Evolutionary conservation across 2,888 invertebrate genomes (phyloP).

Genomic region (Folsomia candida): DNA sequence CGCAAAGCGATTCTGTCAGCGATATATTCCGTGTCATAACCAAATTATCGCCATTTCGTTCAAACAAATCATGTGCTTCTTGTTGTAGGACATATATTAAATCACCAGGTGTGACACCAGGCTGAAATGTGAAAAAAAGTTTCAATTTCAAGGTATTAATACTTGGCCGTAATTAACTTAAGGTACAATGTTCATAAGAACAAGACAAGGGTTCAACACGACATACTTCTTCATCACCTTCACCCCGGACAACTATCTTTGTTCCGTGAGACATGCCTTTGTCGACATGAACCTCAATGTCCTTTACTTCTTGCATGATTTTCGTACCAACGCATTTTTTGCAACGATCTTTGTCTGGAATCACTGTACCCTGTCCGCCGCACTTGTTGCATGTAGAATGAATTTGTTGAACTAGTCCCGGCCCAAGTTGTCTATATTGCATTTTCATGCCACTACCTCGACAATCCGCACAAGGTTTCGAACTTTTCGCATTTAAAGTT

Average conservation of each 20-base stretch:
- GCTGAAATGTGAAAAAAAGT: slow-evolving; percentile 59
- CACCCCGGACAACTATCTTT: slow-evolving; percentile 79
- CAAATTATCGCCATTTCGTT: slow-evolving; percentile 72
- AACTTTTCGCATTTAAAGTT: slow-evolving; percentile 58
- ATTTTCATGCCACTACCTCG: slow-evolving; percentile 75
- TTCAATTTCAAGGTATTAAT: background rate
- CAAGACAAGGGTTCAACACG: slow-evolving; percentile 14
- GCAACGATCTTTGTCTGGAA: slow-evolving; percentile 80
- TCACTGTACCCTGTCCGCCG: slow-evolving; percentile 59
- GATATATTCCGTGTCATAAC: slow-evolving; percentile 71
- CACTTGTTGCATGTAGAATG: slow-evolving; percentile 55
- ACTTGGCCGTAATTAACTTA: too few relatives aligned
- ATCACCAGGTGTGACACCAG: slow-evolving; percentile 81
- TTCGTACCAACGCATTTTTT: slow-evolving; percentile 78
- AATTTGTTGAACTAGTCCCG: slow-evolving; percentile 64
- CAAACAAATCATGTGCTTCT: slow-evolving; percentile 74
- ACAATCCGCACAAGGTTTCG: slow-evolving; percentile 69
- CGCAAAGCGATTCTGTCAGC: slow-evolving; percentile 86
- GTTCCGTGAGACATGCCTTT: slow-evolving; percentile 85
- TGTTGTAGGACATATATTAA: slow-evolving; percentile 81
- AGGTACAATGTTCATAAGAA: background rate
- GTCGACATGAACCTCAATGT: slow-evolving; percentile 81
- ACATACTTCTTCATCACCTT: slow-evolving; percentile 76
- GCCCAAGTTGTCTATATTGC: slow-evolving; percentile 66
- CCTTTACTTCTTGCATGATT: slow-evolving; percentile 76